Conservation (phyloP, 1,140 invertebrate species). For the Papilio machaon region DNA sequence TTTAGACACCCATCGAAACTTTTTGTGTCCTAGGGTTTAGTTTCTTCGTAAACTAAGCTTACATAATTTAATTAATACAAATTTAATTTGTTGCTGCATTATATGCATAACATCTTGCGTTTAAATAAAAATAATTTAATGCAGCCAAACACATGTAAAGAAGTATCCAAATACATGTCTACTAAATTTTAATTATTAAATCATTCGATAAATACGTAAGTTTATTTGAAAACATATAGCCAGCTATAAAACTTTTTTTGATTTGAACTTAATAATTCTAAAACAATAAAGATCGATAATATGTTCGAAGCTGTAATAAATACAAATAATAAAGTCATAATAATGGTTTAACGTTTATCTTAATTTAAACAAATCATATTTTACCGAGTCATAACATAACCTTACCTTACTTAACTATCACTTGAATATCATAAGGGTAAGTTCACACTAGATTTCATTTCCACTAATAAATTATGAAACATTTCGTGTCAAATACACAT, state of each 20-base stretch:
- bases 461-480: slow-evolving; percentile 57
- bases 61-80: not conserved
- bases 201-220: not conserved
- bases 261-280: not conserved
- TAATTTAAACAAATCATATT: not conserved
- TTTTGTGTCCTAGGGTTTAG: not conserved
- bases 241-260: not conserved
- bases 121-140: not conserved
- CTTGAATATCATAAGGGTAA: slow-evolving; percentile 76
- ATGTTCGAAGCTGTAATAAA: not conserved
- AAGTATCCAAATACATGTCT: not conserved
- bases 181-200: not conserved
- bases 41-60: not conserved
- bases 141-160: not conserved
- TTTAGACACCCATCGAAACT: slow-evolving; percentile 29
- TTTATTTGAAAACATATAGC: not conserved
- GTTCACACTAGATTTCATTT: slow-evolving; percentile 68
- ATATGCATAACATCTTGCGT: not conserved
- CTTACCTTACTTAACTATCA: slow-evolving; percentile 48
- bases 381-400: slow-evolving; percentile 38
- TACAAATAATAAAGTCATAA: not conserved
- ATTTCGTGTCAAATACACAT: slow-evolving; percentile 80
- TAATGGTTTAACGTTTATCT: not conserved
- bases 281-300: not conserved
- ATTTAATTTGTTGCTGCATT: not conserved